Conservation (phyloP, 2,113 vertebrate genomes). For the Spheniscus mendiculus region DNA sequence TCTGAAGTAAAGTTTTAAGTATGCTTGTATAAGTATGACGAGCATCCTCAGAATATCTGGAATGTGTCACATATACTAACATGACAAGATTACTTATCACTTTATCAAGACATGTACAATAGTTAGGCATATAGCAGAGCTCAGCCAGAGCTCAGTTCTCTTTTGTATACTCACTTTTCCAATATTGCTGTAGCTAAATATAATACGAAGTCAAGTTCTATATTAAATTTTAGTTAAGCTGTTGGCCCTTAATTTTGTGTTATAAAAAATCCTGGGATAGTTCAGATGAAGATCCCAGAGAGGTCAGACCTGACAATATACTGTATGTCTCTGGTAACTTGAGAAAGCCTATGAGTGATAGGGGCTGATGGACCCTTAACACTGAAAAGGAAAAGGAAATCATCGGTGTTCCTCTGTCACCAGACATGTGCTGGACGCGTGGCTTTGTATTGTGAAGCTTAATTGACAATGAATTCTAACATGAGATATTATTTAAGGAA, state of each 20-base stretch:
- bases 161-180: neutral
- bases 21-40: neutral
- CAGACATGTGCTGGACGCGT: fast-evolving
- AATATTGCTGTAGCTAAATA: neutral
- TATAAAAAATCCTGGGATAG: neutral
- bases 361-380: neutral
- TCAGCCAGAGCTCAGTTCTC: neutral
- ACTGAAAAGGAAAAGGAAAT: neutral
- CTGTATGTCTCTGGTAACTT: neutral
- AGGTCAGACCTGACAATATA: neutral
- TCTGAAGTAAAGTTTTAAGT: neutral
- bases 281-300: neutral
- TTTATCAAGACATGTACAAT: neutral
- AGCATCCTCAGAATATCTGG: neutral
- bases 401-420: neutral
- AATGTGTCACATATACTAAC: neutral
- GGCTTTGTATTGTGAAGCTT: neutral
- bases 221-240: neutral
- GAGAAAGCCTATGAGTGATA: neutral
- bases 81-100: neutral
- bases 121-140: neutral
- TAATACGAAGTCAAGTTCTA: neutral
- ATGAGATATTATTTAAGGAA: neutral
- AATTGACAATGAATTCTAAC: neutral
- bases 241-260: neutral